Evolutionary conservation across 2,888 invertebrate species (phyloP).

Genomic region (Rotaria macrura): DNA sequence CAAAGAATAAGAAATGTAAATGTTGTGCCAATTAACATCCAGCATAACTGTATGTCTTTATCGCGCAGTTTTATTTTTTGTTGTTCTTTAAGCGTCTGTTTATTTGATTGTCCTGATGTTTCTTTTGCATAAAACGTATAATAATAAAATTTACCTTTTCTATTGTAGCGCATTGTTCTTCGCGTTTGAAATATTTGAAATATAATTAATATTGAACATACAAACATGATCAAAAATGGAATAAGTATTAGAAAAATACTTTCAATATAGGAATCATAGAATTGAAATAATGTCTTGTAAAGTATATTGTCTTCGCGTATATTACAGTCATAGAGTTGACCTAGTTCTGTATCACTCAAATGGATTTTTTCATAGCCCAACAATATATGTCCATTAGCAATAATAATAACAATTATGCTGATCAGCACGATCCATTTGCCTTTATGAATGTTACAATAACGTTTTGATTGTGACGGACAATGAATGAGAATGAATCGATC

Average conservation of each 20-base stretch:
- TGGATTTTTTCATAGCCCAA: not conserved
- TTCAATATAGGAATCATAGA: conserved; percentile 12
- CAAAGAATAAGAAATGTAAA: not conserved
- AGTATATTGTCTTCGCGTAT: not conserved
- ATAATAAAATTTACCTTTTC: not conserved
- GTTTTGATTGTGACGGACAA: not conserved
- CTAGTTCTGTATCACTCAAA: not conserved
- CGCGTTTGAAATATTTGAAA: not conserved
- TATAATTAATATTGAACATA: conserved; percentile 7
- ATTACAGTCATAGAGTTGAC: not conserved
- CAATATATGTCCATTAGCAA: not conserved
- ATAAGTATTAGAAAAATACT: not conserved
- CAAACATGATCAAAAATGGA: not conserved
- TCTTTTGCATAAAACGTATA: not conserved
- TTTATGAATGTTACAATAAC: not conserved
- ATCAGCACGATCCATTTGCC: not conserved
- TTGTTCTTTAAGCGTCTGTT: not conserved
- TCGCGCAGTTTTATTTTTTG: not conserved
- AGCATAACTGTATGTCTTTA: conserved; percentile 18
- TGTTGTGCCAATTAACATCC: conserved; percentile 11
- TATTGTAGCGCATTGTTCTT: not conserved
- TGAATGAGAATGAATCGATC: conserved; percentile 10
- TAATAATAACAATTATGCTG: not conserved
- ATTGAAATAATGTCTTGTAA: not conserved
- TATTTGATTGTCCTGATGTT: not conserved